Conservation (phyloP, 2,113 vertebrate genomes). For the Tenrec ecaudatus region DNA sequence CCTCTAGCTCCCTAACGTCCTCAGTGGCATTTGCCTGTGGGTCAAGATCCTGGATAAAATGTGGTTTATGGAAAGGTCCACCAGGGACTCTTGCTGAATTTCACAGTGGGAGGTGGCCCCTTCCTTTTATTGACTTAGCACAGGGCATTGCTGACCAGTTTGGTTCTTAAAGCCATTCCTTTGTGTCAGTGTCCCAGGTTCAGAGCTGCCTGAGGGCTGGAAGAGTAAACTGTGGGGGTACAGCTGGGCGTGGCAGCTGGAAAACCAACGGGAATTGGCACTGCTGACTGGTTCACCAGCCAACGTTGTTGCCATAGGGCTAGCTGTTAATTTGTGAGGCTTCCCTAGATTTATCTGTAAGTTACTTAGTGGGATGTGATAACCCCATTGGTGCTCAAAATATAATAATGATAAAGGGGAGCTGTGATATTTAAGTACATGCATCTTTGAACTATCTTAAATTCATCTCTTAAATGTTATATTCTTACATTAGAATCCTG, state of each 20-base stretch:
- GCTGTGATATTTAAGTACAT: background rate
- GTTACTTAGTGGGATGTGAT: conserved; percentile 18
- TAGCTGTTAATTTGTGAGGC: conserved; percentile 54
- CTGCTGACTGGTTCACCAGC: conserved; percentile 33
- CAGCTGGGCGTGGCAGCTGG: background rate
- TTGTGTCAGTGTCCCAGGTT: background rate
- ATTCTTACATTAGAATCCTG: conserved; percentile 22
- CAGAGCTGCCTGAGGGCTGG: background rate
- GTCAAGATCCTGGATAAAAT: conserved; percentile 24
- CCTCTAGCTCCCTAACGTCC: background rate
- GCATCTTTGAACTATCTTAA: conserved; percentile 34
- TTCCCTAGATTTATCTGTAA: conserved; percentile 50
- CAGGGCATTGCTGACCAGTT: conserved; percentile 12
- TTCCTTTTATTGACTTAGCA: conserved; percentile 46
- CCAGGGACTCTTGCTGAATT: conserved; percentile 21
- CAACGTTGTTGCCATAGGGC: conserved; percentile 11
- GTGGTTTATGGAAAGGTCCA: background rate
- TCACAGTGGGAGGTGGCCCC: background rate
- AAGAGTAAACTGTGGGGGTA: background rate
- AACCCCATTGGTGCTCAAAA: background rate
- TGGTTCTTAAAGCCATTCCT: conserved; percentile 5
- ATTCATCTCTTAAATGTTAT: conserved; percentile 4
- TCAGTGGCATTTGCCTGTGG: conserved; percentile 35
- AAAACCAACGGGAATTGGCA: conserved; percentile 14
- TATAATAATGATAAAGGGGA: conserved; percentile 52